Percentiles rank a stretch among this genome's conserved stretches.
These are phyloP conservation scores for Aurelia sp. DNA, from an alignment of 30 jellyfish, hydroid and myxozoan species.

Conservation along the genomic window DNA sequence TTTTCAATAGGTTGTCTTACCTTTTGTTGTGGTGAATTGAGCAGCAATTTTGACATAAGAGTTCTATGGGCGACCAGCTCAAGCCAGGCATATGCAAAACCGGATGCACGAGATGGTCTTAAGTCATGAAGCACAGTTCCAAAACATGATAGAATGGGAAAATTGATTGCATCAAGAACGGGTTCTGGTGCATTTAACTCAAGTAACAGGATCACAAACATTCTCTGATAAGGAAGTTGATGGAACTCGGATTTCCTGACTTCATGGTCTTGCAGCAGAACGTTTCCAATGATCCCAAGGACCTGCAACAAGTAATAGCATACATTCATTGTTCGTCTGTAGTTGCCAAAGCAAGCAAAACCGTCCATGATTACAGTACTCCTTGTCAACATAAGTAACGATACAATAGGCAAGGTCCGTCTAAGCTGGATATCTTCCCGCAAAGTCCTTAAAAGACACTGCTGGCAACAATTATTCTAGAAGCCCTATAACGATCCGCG, in stretches of 20 bases:
- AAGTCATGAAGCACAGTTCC: constrained; percentile 87
- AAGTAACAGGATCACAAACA: constrained; percentile 83
- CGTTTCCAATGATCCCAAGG: constrained; percentile 87
- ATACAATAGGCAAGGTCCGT: no score
- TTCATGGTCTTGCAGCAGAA: constrained; percentile 92
- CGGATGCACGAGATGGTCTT: constrained; percentile 96
- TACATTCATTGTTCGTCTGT: no score
- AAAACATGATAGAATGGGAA: constrained; percentile 87
- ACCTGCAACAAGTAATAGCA: constrained; percentile 43
- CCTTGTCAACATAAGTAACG: no score
- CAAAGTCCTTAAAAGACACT: no score
- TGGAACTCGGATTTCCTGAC: constrained; percentile 84
- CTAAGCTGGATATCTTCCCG: no score
- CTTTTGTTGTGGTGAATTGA: constrained; percentile 95
- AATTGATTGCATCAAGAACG: constrained; percentile 92
- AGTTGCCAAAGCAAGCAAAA: no score
- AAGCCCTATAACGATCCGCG: no score
- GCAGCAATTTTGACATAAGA: constrained; percentile 85
- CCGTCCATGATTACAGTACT: no score
- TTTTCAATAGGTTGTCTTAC: constrained; percentile 12
- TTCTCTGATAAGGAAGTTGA: constrained; percentile 92
- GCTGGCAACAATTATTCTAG: no score
- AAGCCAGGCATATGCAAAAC: constrained; percentile 97
- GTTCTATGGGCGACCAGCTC: constrained; percentile 95
- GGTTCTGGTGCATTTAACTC: constrained; percentile 99